Evolutionary conservation across 2,113 vertebrate species (phyloP), one percentile per base, ranked within the genome.

Genomic region (Gasterosteus nipponicus): DNA sequence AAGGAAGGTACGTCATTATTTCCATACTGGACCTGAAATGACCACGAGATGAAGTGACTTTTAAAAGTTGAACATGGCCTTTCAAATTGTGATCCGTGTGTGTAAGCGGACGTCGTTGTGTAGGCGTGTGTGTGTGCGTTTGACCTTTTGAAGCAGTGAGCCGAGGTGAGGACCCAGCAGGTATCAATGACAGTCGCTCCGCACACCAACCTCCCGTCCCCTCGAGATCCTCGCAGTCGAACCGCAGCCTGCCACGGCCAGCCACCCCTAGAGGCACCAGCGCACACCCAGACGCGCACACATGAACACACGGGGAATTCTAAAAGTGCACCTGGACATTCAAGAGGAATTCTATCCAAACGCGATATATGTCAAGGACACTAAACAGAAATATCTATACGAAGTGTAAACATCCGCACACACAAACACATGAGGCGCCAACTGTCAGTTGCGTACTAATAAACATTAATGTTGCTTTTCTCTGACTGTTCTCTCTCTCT

Each of bases 231-330:
- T 75, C 95, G 96, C 57, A 99, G 87, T 31, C 97, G 94, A 49
- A 99, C 93, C 0, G 98, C 96, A 44, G 95, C 96, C 91, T 99
- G 98, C 98, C 98, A 99, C 0, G 98, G 98, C 98, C 98, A 99
- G 44, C 97, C 95, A 0, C 97, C 97, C 86, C 98, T 99, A 14
- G 2, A 49, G 47, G 66, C n/a, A 73, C 7, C 15, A 51, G 46
- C 33, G 41, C 41, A 72, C 58, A 29, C 19, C 16, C 7, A 78
- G 19, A 7, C 41, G 61, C 1, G 3, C 26, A 75, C 57, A 53
- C 18, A 69, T 4, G 10, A 8, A 33, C 3, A 46, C 14, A 61
- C 42, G 46, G 4, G 3, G n/a, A 44, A 8, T 41, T 29, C 51
- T 2, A 44, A 54, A 80, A 63, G 12, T 33, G 3, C 5, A 67